Conservation (phyloP, 1,140 invertebrate genomes). For the roundworm (Caenorhabditis elegans) region DNA sequence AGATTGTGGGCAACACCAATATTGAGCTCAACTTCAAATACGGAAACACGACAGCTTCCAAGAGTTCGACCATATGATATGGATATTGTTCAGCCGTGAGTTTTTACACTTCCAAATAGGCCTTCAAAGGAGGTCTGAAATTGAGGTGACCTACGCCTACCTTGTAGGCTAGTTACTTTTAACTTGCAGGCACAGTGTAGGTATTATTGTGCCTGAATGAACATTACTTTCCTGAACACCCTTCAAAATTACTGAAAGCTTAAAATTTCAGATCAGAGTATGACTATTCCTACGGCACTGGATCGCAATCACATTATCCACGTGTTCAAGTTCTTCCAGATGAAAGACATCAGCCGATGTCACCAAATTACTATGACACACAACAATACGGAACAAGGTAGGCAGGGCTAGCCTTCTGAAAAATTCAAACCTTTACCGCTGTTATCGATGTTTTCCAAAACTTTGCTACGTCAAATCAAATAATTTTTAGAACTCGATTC, state of each 20-base stretch:
- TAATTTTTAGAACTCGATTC: conserved; percentile 11
- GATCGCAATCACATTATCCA: background rate
- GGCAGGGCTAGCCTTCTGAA: too few relatives aligned
- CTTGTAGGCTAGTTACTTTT: too few relatives aligned
- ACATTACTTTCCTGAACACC: too few relatives aligned
- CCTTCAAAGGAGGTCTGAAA: too few relatives aligned
- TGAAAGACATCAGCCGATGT: background rate
- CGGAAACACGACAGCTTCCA: background rate
- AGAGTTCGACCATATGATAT: background rate
- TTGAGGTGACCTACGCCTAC: too few relatives aligned
- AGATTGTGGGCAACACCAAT: background rate
- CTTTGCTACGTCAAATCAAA: too few relatives aligned
- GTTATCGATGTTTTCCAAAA: too few relatives aligned
- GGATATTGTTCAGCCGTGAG: background rate
- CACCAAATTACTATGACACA: background rate
- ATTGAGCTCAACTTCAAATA: background rate
- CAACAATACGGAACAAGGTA: background rate
- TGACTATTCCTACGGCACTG: background rate
- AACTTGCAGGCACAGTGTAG: too few relatives aligned
- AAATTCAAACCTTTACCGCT: too few relatives aligned
- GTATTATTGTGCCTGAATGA: too few relatives aligned
- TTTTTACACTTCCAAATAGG: too few relatives aligned
- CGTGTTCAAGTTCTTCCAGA: background rate
- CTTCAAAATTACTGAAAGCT: too few relatives aligned
- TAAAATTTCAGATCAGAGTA: background rate